Evolutionary conservation across 2,113 vertebrate species (phyloP), one percentile per base, ranked within the genome.

Genomic region (Mormyrus iriodes): DNA sequence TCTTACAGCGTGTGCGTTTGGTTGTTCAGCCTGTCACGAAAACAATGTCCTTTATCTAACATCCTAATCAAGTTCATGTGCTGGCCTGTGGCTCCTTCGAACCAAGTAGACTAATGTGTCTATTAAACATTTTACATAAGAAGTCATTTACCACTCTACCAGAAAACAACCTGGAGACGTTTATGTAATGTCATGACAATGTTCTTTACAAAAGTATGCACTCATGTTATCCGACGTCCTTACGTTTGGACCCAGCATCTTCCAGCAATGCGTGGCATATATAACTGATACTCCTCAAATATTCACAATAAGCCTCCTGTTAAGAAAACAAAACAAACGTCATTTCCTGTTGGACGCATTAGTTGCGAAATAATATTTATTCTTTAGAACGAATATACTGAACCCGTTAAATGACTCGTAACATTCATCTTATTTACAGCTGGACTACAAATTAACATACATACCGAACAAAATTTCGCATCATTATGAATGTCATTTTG

Each of bases 301-400:
- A 99, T 90, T 97, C 97, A 65, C 93, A 93, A 44, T 99, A 99
- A 0, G 98, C 98, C 89, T 99, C 98, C 98, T 99, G 93, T 24
- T 83, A 65, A 61, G 92, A 82, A 90, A 24, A 42, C 93, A 96
- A 91, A 21, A 65, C 86, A 65, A 53, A 82, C 88, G 88, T 89
- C 49, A 82, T 61, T 39, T 52, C 46, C 76, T 82, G 65, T 27
- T 51, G 82, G 88, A 55, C 76, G 17, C 6, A 44, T 85, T 85
- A 24, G 44, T 4, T 24, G 46, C 24, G 7, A 21, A 76, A 15
- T 39, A 84, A 84, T 24, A 84, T 9, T 42, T 3, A 24, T 84
- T 84, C 24, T 24, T 46, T 13, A 48, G 1, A 48, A 10, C 3
- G 21, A 10, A 84, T 48, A 48, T 48, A 42, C 10, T 46, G 2